Conservation (phyloP, 2,888 invertebrate species). For the Acleris cristana region DNA sequence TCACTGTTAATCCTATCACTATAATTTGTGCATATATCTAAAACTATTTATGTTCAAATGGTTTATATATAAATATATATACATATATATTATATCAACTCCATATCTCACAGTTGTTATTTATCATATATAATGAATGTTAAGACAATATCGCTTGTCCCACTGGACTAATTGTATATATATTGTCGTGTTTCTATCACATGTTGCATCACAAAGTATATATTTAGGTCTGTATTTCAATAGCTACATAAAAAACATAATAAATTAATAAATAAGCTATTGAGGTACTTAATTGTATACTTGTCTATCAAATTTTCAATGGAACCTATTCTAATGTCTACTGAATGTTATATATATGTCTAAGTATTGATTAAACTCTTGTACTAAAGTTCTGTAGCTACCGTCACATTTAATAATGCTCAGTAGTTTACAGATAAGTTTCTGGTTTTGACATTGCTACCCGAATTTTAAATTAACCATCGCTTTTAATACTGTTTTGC, state of each 20-base stretch:
- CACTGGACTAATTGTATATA: slow-evolving; percentile 61
- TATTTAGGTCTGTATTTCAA: slow-evolving; percentile 60
- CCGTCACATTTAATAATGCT: slow-evolving; percentile 70
- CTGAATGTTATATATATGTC: slow-evolving; percentile 83
- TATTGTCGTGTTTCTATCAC: slow-evolving; percentile 54
- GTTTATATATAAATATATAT: slow-evolving; percentile 51
- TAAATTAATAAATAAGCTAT: slow-evolving; percentile 49
- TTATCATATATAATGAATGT: slow-evolving; percentile 62
- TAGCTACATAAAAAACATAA: slow-evolving; percentile 46
- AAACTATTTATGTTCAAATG: slow-evolving; percentile 63
- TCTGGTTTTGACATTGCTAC: slow-evolving; percentile 81
- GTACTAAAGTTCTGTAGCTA: slow-evolving; percentile 64
- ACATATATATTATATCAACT: slow-evolving; percentile 63
- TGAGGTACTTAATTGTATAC: slow-evolving; percentile 63
- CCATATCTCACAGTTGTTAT: slow-evolving; percentile 70
- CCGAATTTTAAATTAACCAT: slow-evolving; percentile 46
- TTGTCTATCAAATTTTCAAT: slow-evolving; percentile 64
- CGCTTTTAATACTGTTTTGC: slow-evolving; percentile 37
- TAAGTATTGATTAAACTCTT: slow-evolving; percentile 63
- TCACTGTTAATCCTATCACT: slow-evolving; percentile 68
- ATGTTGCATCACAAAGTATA: slow-evolving; percentile 58
- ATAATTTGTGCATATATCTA: slow-evolving; percentile 61
- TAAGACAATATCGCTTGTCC: slow-evolving; percentile 79
- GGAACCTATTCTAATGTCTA: slow-evolving; percentile 77
- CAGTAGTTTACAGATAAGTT: slow-evolving; percentile 63